These are phyloP conservation scores for Cylindroiulus punctatus DNA, from an alignment of 2,888 invertebrate species.

Conservation along the genomic window DNA sequence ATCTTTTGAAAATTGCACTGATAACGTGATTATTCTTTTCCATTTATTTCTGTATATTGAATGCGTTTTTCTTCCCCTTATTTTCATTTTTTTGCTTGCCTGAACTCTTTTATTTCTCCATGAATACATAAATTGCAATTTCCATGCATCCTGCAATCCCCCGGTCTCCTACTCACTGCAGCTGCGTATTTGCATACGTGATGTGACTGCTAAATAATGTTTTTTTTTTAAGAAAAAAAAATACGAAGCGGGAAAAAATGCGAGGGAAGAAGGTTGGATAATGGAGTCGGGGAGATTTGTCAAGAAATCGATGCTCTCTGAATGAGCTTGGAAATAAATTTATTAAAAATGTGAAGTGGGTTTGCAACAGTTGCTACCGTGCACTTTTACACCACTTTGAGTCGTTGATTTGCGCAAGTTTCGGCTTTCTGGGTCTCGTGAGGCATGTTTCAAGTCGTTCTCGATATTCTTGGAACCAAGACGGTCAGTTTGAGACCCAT, in stretches of 20 bases:
- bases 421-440: background rate
- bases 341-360: conserved; percentile 12
- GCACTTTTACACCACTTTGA: background rate
- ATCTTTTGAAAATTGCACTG: conserved; percentile 25
- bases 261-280: background rate
- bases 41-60: conserved; percentile 32
- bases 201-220: conserved; percentile 32
- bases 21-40: conserved; percentile 32
- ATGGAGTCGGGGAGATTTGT: conserved; percentile 20
- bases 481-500: background rate
- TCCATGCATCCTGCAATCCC: conserved; percentile 32
- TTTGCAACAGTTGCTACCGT: background rate
- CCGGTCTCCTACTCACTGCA: background rate
- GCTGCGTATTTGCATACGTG: conserved; percentile 27
- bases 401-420: background rate
- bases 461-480: background rate
- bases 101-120: conserved; percentile 29
- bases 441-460: background rate
- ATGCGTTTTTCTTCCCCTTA: conserved; percentile 13
- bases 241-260: background rate
- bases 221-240: background rate
- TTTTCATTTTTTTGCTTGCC: conserved; percentile 32
- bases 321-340: background rate
- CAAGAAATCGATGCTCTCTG: conserved; percentile 26
- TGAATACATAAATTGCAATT: conserved; percentile 32